Conservation (phyloP, 1,140 invertebrate genomes). For the Antheraea mylitta region DNA sequence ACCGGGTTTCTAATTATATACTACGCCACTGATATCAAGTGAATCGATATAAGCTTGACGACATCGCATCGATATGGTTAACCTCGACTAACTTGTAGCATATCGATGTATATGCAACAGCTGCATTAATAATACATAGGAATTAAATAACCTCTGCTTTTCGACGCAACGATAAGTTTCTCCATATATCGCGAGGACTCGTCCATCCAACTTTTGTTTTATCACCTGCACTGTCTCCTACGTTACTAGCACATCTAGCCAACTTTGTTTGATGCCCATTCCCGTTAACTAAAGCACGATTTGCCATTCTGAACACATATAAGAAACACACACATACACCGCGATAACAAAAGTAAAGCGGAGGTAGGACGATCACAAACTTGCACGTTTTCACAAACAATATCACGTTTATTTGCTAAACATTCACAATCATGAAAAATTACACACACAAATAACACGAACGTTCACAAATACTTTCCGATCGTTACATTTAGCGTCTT, state of each 20-base stretch:
- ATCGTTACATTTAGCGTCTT: neutral
- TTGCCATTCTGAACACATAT: conserved; percentile 58
- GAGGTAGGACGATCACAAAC: conserved; percentile 18
- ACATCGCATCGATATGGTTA: conserved; percentile 5
- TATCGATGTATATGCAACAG: neutral
- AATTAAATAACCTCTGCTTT: conserved; percentile 64
- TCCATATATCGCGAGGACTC: conserved; percentile 71
- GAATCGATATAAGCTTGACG: conserved; percentile 19
- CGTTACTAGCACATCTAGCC: conserved; percentile 64
- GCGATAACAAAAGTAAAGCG: conserved; percentile 10
- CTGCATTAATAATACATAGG: neutral
- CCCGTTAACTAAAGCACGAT: conserved; percentile 51
- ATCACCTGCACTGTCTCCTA: conserved; percentile 58
- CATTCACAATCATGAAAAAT: conserved; percentile 18
- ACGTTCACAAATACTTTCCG: neutral
- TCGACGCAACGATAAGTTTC: conserved; percentile 69
- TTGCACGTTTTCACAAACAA: conserved; percentile 26
- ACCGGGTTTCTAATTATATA: conserved; percentile 18
- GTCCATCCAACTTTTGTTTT: conserved; percentile 69
- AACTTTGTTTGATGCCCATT: conserved; percentile 53
- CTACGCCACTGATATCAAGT: conserved; percentile 12
- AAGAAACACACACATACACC: conserved; percentile 19
- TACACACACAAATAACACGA: conserved; percentile 12
- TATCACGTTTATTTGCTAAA: conserved; percentile 18
- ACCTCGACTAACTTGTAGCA: conserved; percentile 1